phyloP scores from a whole-genome alignment of 2,888 invertebrate genomes.

The Torymus texanus region DNA sequence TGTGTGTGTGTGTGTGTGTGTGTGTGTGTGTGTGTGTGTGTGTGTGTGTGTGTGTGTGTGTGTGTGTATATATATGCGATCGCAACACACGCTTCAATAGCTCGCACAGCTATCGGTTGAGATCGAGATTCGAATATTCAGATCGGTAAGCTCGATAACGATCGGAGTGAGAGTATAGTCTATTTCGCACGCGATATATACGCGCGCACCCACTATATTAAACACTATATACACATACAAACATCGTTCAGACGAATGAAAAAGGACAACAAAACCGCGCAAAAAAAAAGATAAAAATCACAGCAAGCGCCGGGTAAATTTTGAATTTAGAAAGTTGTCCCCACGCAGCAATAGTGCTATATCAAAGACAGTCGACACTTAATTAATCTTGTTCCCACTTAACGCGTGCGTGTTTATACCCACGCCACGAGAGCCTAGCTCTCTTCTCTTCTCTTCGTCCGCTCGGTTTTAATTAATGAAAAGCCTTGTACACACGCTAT shows the following conservation, averaged over 20 bases:
- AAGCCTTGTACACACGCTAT: neutral
- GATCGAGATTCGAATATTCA: no score
- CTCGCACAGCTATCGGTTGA: no score
- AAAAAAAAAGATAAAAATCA: neutral
- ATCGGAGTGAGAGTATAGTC: no score
- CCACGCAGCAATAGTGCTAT: neutral
- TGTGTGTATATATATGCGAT: no score
- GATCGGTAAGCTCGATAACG: no score
- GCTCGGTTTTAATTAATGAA: slow-evolving; percentile 46
- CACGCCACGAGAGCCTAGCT: slow-evolving; percentile 3
- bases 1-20: no score
- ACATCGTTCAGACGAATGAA: neutral
- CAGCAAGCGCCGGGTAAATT: neutral
- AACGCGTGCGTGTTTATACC: slow-evolving; percentile 4
- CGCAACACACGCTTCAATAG: no score
- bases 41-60: no score
- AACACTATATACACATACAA: no score
- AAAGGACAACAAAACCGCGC: neutral
- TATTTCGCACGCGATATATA: no score
- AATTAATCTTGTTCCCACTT: slow-evolving; percentile 43
- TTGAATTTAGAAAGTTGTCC: slow-evolving; percentile 41
- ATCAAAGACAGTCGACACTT: slow-evolving; percentile 31
- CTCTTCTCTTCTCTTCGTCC: slow-evolving; percentile 11
- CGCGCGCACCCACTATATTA: no score
- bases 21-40: no score